phyloP scores from a whole-genome alignment of 2,113 vertebrate species.

The Lampris incognitus region DNA sequence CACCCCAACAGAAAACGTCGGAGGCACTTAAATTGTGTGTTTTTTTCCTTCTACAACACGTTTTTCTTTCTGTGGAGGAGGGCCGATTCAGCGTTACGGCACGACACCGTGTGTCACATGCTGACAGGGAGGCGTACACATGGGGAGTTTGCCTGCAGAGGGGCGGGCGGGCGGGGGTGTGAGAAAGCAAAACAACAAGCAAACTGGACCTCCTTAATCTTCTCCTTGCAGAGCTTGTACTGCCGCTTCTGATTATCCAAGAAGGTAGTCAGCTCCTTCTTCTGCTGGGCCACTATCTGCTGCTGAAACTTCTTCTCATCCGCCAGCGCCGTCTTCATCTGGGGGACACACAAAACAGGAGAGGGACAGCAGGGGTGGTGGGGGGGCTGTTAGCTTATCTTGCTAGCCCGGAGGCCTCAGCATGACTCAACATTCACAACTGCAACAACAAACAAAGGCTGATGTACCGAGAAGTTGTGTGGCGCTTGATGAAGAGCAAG shows the following conservation, averaged over 20 bases:
- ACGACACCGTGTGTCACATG: conserved; percentile 35
- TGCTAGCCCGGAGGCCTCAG: not conserved
- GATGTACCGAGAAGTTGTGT: too few species aligned
- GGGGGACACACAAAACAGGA: conserved; percentile 16
- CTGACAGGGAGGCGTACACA: conserved; percentile 26
- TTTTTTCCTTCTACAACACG: not conserved
- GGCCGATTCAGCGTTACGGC: conserved; percentile 45
- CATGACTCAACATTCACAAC: not conserved
- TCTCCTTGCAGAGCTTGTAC: conserved; percentile 99
- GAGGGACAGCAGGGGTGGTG: not conserved
- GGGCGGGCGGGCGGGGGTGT: not conserved
- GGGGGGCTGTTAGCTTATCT: not conserved
- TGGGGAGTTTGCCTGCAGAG: conserved; percentile 7
- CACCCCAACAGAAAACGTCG: conserved; percentile 23
- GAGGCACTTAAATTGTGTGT: conserved; percentile 39
- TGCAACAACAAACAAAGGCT: conserved; percentile 1
- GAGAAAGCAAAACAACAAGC: conserved; percentile 28
- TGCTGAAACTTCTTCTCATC: conserved; percentile 99
- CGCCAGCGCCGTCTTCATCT: conserved; percentile 92
- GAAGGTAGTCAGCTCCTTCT: conserved; percentile 98
- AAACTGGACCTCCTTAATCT: conserved; percentile 94
- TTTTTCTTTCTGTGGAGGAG: conserved; percentile 45
- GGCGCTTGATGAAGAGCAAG: too few species aligned
- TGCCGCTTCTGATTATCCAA: conserved; percentile 99
- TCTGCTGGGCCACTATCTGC: conserved; percentile 98